Percentiles rank a stretch among this genome's conserved stretches.
Evolutionary conservation across 2,888 invertebrate species (phyloP).

Genomic region (Sinotaia quadrata): DNA sequence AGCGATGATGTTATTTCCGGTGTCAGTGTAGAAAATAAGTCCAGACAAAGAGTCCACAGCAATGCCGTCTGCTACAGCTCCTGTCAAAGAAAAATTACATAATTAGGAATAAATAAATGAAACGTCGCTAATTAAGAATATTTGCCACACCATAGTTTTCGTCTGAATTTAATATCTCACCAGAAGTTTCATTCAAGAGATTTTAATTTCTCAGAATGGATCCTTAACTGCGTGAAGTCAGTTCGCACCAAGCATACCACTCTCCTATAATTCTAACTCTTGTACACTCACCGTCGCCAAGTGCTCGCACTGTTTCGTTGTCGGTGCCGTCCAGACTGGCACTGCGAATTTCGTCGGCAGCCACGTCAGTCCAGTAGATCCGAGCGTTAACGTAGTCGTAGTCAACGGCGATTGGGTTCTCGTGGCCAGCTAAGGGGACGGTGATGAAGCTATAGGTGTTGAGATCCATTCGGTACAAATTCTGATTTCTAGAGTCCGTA

Average conservation of each 20-base stretch:
- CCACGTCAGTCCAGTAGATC: constrained; percentile 42
- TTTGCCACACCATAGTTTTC: too few relatives aligned
- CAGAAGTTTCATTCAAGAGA: too few relatives aligned
- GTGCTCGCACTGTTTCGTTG: constrained; percentile 34
- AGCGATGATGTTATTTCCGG: constrained; percentile 54
- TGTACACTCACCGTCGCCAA: constrained; percentile 32
- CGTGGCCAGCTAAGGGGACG: constrained; percentile 36
- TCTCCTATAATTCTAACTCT: too few relatives aligned
- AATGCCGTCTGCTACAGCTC: constrained; percentile 56
- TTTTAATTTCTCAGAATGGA: too few relatives aligned
- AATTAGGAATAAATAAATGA: too few relatives aligned
- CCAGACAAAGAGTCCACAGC: constrained; percentile 58
- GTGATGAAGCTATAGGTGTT: constrained; percentile 39
- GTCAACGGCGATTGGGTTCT: constrained; percentile 40
- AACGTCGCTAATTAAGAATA: too few relatives aligned
- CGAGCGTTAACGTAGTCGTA: constrained; percentile 40
- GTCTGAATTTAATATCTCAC: too few relatives aligned
- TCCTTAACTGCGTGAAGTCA: too few relatives aligned
- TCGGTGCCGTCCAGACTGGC: constrained; percentile 41
- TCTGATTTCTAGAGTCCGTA: constrained; percentile 74
- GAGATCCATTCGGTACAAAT: constrained; percentile 76
- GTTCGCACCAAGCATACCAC: too few relatives aligned
- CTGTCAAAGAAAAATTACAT: constrained; percentile 55
- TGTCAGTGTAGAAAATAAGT: constrained; percentile 62
- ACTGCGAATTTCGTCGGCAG: constrained; percentile 35